Evolutionary conservation across 2,797 vertebrate genomes (phyloP).

Genomic region (Hafferia zeledoni): DNA sequence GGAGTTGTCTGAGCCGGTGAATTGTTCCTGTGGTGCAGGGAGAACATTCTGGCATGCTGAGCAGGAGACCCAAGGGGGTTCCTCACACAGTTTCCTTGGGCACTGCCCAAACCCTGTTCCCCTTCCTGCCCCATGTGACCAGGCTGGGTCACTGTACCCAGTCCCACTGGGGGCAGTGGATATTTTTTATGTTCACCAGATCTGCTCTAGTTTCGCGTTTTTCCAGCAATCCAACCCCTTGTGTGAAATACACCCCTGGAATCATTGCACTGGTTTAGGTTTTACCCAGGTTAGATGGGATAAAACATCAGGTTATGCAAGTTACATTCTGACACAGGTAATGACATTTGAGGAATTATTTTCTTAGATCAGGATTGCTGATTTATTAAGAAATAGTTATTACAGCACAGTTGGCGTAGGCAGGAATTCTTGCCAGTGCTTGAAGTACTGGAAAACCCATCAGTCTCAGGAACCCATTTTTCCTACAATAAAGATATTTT

Average conservation of each 20-base stretch:
- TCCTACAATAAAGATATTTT: background rate
- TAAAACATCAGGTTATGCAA: background rate
- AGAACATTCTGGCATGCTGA: background rate
- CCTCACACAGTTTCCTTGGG: constrained; percentile 26
- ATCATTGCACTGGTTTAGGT: background rate
- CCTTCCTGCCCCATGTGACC: background rate
- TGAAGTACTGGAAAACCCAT: background rate
- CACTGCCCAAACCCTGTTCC: constrained; percentile 31
- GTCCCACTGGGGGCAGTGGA: background rate
- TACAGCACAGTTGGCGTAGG: background rate
- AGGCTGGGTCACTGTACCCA: background rate
- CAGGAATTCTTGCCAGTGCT: background rate
- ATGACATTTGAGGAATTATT: constrained; percentile 12
- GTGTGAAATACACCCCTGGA: background rate
- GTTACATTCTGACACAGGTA: constrained; percentile 6
- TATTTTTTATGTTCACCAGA: background rate
- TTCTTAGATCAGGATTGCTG: constrained; percentile 4
- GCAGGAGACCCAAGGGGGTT: constrained; percentile 24
- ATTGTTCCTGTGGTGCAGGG: background rate
- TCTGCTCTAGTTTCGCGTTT: background rate
- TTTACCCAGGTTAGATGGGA: background rate
- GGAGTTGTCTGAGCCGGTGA: background rate
- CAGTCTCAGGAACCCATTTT: background rate
- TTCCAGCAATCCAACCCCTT: background rate
- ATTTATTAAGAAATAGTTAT: constrained; percentile 31